These are phyloP conservation scores for Syngnathus typhle DNA, from an alignment of 2,113 vertebrate species.

Conservation along the genomic window DNA sequence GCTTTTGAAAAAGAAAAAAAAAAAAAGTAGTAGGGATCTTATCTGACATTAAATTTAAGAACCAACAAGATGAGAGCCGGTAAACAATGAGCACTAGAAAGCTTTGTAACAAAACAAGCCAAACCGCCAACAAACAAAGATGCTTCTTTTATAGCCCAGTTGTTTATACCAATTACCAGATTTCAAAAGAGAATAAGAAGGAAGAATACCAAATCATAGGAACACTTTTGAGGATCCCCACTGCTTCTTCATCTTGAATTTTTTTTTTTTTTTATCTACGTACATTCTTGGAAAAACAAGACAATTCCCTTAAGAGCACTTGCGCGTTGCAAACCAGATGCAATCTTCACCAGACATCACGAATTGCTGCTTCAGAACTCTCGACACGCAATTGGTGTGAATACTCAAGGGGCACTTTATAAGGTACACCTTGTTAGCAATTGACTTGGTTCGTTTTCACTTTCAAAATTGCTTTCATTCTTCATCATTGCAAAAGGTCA, in stretches of 20 bases:
- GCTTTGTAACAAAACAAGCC: neutral
- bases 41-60: neutral
- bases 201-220: neutral
- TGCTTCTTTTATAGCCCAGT: neutral
- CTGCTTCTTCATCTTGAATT: neutral
- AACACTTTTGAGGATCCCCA: constrained; percentile 7
- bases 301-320: constrained; percentile 25
- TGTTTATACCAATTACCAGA: neutral
- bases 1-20: neutral
- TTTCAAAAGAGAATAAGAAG: neutral
- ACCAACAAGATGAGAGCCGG: neutral
- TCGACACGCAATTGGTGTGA: constrained; percentile 30
- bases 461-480: neutral
- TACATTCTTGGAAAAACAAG: constrained; percentile 6
- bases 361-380: constrained; percentile 33
- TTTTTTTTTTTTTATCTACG: neutral
- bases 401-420: constrained; percentile 35
- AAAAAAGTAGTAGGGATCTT: neutral
- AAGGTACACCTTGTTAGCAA: constrained; percentile 15
- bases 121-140: neutral
- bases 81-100: neutral
- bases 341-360: constrained; percentile 28
- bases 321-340: constrained; percentile 19
- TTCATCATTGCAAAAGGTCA: neutral
- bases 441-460: neutral